Conservation (phyloP, 1,140 invertebrate genomes). For the Heliconius eleuchia region DNA sequence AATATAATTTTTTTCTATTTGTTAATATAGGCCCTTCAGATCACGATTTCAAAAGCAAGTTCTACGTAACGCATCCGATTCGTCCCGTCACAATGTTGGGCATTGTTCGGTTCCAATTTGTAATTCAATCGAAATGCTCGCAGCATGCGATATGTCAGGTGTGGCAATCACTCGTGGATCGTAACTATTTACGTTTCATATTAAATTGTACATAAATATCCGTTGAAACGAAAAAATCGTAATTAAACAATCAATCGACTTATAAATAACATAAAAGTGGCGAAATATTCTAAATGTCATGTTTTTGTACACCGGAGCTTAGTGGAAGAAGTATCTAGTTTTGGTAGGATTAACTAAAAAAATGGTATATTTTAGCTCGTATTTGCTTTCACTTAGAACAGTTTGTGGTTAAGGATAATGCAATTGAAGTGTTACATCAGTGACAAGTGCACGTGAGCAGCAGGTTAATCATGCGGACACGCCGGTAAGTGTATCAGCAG, state of each 20-base stretch:
- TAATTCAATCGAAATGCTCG: conserved; percentile 65
- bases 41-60: conserved; percentile 37
- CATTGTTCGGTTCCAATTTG: conserved; percentile 61
- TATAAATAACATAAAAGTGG: neutral
- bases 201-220: conserved; percentile 18
- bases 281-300: neutral
- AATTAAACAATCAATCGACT: neutral
- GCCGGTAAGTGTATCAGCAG: conserved; percentile 73
- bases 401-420: conserved; percentile 53
- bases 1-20: conserved; percentile 11
- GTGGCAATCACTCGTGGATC: conserved; percentile 52
- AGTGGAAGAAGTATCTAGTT: neutral
- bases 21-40: conserved; percentile 31
- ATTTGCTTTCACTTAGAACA: conserved; percentile 32
- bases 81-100: conserved; percentile 50
- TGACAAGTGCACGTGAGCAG: conserved; percentile 44
- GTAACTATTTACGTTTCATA: conserved; percentile 49
- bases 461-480: conserved; percentile 63
- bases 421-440: conserved; percentile 70
- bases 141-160: conserved; percentile 63
- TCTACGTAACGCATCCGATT: conserved; percentile 56
- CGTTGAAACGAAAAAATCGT: neutral
- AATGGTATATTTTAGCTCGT: neutral
- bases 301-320: neutral
- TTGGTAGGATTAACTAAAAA: neutral